A percentile compares a stretch with the other conserved stretches of the same genome.
Evolutionary conservation across 2,113 vertebrate genomes (phyloP).

Genomic region (Pelmatolapia mariae): DNA sequence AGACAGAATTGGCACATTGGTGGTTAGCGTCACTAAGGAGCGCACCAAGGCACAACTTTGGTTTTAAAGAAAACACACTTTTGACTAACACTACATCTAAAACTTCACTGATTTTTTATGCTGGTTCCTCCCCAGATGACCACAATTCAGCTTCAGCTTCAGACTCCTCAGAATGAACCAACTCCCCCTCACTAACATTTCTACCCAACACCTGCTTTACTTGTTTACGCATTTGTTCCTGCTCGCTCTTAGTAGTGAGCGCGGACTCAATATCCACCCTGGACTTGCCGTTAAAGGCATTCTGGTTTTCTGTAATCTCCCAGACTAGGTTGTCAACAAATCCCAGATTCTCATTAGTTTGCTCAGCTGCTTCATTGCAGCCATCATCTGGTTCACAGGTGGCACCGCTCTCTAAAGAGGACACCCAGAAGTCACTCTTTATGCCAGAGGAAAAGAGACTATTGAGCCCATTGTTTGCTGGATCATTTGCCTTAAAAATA

Average conservation of each 20-base stretch:
- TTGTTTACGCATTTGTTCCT: background rate
- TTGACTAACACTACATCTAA: background rate
- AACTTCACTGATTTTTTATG: background rate
- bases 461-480: slow-evolving; percentile 9
- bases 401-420: slow-evolving; percentile 44
- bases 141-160: slow-evolving; percentile 62
- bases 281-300: slow-evolving; percentile 29
- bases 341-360: slow-evolving; percentile 14
- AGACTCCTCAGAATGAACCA: slow-evolving; percentile 60
- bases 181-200: slow-evolving; percentile 13
- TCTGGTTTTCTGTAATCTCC: slow-evolving; percentile 2
- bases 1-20: slow-evolving; percentile 25
- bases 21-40: background rate
- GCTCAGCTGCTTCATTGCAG: background rate
- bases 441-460: slow-evolving; percentile 23
- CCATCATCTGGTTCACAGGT: slow-evolving; percentile 31
- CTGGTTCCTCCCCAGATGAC: slow-evolving; percentile 66
- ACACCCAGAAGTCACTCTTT: slow-evolving; percentile 54
- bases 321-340: slow-evolving; percentile 19
- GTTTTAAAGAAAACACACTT: background rate
- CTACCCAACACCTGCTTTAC: slow-evolving; percentile 8
- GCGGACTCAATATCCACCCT: background rate
- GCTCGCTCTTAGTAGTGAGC: background rate
- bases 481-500: slow-evolving; percentile 17
- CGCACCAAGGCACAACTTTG: slow-evolving; percentile 42